Conservation (phyloP, 2,113 vertebrate species). For the Cottus gobio region DNA sequence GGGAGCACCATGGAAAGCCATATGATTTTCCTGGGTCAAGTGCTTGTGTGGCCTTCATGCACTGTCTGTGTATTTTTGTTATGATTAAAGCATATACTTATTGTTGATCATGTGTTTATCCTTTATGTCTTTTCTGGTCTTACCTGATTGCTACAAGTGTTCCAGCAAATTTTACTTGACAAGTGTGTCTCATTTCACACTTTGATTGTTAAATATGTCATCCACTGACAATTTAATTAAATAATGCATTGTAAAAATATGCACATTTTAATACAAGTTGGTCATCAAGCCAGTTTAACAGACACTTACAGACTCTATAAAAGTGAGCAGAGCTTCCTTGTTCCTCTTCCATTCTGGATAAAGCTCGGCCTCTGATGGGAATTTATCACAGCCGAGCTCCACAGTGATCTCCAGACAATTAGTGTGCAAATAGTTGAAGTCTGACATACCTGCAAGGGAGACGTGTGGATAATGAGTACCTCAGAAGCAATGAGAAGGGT, state of each 20-base stretch:
- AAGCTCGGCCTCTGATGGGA: constrained; percentile 91
- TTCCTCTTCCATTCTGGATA: constrained; percentile 93
- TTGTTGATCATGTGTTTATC: background rate
- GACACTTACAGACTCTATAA: constrained; percentile 90
- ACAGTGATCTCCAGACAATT: constrained; percentile 96
- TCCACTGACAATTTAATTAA: background rate
- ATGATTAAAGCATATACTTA: background rate
- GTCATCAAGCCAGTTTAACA: background rate
- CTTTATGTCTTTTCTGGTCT: background rate
- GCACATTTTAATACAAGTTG: background rate
- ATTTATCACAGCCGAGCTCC: constrained; percentile 97
- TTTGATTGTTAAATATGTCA: background rate
- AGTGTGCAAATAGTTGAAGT: constrained; percentile 97
- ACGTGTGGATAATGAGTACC: background rate
- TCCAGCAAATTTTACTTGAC: background rate
- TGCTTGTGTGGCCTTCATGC: background rate
- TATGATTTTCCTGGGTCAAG: background rate
- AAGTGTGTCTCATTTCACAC: background rate
- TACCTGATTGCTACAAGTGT: background rate
- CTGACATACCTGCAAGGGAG: constrained; percentile 89
- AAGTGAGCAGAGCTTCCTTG: constrained; percentile 91
- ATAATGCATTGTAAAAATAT: background rate
- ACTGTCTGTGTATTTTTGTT: background rate
- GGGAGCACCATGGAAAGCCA: background rate
- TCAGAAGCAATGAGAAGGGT: background rate